These are phyloP conservation scores for Stichodactyla helianthus DNA, from an alignment of 64 coral and sea anemone species.

Conservation along the genomic window DNA sequence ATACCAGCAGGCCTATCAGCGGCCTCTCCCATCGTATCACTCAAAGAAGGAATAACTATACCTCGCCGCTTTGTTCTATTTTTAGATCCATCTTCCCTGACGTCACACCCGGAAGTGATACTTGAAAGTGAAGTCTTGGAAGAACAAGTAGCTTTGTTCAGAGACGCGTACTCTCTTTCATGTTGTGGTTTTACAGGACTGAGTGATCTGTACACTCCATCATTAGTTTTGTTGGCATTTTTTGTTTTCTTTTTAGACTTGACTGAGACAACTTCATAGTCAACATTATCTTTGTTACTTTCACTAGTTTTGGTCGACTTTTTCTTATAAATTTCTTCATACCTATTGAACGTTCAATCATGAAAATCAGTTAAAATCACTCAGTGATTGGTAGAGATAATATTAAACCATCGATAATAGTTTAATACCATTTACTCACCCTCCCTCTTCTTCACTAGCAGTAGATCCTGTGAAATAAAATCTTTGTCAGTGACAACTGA, in stretches of 20 bases:
- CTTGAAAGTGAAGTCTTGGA: slow-evolving; percentile 6
- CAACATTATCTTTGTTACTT: not conserved
- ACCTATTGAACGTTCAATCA: not conserved
- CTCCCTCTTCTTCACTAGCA: not conserved
- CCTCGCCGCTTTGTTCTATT: not conserved
- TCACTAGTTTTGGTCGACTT: not conserved
- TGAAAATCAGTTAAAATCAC: not conserved
- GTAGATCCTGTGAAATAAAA: not conserved
- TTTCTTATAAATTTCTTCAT: not conserved
- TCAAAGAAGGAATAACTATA: not conserved
- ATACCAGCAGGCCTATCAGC: not conserved
- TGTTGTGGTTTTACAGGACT: not conserved
- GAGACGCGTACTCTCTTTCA: slow-evolving; percentile 1
- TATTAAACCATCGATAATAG: not conserved
- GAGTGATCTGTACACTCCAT: not conserved
- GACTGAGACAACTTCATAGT: slow-evolving; percentile 6
- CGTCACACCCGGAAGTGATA: slow-evolving; percentile 8
- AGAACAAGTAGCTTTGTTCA: not conserved
- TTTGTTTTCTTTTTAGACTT: not conserved
- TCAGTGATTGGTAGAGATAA: not conserved
- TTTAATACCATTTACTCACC: not conserved
- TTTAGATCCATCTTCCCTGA: not conserved
- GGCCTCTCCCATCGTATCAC: not conserved
- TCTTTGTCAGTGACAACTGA: not conserved
- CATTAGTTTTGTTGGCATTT: not conserved